Evolutionary conservation across 2,888 invertebrate species (phyloP).

Genomic region (Bembecia ichneumoniformis): DNA sequence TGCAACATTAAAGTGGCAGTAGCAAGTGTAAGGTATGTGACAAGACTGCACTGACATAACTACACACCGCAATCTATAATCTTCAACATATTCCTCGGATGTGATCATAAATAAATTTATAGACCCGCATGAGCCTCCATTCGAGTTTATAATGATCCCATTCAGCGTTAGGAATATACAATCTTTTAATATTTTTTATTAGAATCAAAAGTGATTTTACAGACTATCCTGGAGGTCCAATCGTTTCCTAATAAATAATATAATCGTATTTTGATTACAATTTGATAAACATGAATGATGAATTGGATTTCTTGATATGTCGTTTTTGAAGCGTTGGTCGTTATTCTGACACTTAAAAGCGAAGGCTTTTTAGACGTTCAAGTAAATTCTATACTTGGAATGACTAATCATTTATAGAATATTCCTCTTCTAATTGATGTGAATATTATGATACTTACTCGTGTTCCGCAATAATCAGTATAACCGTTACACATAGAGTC

Average conservation of each 20-base stretch:
- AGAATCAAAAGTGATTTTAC: slow-evolving; percentile 23
- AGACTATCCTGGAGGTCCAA: slow-evolving; percentile 27
- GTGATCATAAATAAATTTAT: background rate
- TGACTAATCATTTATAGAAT: no score
- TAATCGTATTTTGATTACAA: slow-evolving; percentile 49
- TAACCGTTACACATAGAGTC: no score
- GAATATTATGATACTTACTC: no score
- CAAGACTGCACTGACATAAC: background rate
- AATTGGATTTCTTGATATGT: slow-evolving; percentile 29
- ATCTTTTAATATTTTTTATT: no score
- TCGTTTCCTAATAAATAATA: slow-evolving; percentile 40
- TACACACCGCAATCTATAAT: background rate
- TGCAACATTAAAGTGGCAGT: background rate
- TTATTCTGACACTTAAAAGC: slow-evolving; percentile 7
- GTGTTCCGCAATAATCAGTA: no score
- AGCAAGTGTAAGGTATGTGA: background rate
- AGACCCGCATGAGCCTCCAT: no score
- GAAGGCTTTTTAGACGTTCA: no score
- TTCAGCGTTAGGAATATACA: no score
- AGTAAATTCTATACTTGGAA: no score
- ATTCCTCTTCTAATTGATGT: no score
- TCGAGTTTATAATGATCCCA: no score
- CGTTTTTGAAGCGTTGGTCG: slow-evolving; percentile 15
- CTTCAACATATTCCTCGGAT: background rate
- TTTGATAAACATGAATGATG: slow-evolving; percentile 49